phyloP scores from a whole-genome alignment of 2,888 invertebrate species.

The Rhyacophila evoluta region DNA sequence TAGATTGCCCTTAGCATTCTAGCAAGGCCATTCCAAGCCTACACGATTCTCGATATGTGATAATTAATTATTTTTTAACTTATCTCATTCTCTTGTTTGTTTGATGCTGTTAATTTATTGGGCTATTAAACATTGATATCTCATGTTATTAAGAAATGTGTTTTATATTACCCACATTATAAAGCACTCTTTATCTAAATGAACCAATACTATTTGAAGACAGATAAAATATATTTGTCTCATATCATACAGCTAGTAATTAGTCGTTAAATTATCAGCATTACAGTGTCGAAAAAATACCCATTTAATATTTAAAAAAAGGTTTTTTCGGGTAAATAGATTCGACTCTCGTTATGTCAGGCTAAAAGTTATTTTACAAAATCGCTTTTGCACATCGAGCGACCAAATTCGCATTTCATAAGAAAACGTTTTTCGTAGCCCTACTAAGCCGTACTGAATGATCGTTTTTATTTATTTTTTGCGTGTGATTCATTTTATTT shows the following conservation, averaged over 20 bases:
- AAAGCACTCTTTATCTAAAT: background rate
- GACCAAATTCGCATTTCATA: no score
- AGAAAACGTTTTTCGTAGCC: no score
- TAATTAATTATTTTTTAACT: constrained; percentile 11
- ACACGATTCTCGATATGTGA: background rate
- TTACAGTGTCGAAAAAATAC: no score
- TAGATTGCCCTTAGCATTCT: constrained; percentile 29
- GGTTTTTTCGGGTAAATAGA: no score
- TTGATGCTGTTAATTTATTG: constrained; percentile 27
- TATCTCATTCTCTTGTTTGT: constrained; percentile 12
- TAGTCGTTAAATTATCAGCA: no score
- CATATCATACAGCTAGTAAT: background rate
- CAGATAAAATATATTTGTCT: background rate
- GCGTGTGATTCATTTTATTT: no score
- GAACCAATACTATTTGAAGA: background rate
- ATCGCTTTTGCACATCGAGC: no score
- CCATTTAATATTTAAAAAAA: no score
- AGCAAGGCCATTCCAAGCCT: background rate
- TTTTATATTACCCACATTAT: background rate
- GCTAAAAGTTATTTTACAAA: no score
- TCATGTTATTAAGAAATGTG: background rate
- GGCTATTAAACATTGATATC: constrained; percentile 17
- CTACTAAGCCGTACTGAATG: no score
- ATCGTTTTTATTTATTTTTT: no score
- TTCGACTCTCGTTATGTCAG: no score